Evolutionary conservation across 2,113 vertebrate genomes (phyloP).

Genomic region (Hippolais icterina): DNA sequence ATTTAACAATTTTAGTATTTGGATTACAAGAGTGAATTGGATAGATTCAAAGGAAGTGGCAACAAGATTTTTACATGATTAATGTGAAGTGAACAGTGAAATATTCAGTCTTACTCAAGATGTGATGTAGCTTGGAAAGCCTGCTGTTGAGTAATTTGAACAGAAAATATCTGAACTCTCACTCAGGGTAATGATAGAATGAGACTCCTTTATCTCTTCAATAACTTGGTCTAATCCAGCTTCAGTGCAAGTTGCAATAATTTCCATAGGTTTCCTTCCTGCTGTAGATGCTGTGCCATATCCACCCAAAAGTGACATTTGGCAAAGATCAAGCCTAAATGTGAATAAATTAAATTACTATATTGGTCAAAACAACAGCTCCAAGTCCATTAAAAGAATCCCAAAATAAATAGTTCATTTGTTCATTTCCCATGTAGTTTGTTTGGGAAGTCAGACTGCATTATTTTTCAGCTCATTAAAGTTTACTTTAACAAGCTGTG

Average conservation of each 20-base stretch:
- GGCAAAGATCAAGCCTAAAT: neutral
- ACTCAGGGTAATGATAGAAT: neutral
- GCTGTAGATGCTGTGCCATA: neutral
- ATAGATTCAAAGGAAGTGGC: neutral
- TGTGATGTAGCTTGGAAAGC: neutral
- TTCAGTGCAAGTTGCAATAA: neutral
- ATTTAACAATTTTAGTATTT: neutral
- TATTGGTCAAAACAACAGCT: neutral
- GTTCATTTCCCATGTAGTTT: slow-evolving; percentile 13
- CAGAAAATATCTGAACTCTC: neutral
- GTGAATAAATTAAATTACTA: neutral
- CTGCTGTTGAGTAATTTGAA: neutral
- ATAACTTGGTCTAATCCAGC: neutral
- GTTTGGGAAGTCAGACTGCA: slow-evolving; percentile 27
- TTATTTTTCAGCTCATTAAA: slow-evolving; percentile 52
- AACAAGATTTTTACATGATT: neutral
- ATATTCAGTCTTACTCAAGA: neutral
- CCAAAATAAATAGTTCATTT: slow-evolving; percentile 28
- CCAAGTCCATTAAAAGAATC: neutral
- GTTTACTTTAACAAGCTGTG: slow-evolving; percentile 54
- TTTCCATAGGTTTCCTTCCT: neutral
- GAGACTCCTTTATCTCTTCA: neutral
- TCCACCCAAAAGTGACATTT: neutral
- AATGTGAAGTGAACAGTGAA: neutral
- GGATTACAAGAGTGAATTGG: neutral